Evolutionary conservation across 2,888 invertebrate genomes (phyloP).

Genomic region (Drosophila birchii): DNA sequence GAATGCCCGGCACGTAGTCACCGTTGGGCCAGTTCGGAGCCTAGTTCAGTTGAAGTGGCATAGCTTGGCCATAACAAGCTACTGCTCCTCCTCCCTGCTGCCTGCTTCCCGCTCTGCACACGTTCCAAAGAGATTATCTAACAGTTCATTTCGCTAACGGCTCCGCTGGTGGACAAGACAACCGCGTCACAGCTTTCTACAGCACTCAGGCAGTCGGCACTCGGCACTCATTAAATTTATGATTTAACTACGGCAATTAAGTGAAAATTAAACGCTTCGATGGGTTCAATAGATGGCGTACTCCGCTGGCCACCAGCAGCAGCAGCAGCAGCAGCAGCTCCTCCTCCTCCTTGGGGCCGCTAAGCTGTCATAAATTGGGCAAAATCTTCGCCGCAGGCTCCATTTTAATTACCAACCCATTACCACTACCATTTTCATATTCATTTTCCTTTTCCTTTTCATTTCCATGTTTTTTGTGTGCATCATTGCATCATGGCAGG

Average conservation of each 20-base stretch:
- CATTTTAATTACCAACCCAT: neutral
- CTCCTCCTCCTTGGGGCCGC: neutral
- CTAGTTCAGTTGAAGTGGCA: conserved; percentile 27
- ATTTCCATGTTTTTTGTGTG: too few relatives aligned
- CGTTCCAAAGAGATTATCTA: conserved; percentile 66
- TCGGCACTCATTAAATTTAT: conserved; percentile 65
- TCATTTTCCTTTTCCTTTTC: conserved; percentile 2
- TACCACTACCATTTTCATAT: neutral
- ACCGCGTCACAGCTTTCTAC: conserved; percentile 58
- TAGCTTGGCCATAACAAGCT: conserved; percentile 61
- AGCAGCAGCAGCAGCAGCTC: neutral
- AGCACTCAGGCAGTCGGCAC: neutral
- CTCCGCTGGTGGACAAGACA: conserved; percentile 49
- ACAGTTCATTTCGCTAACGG: conserved; percentile 75
- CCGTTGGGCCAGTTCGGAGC: conserved; percentile 22
- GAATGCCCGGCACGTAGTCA: conserved; percentile 65
- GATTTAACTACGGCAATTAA: conserved; percentile 74
- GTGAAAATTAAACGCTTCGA: conserved; percentile 75
- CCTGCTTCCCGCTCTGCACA: conserved; percentile 4
- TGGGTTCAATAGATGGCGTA: conserved; percentile 43
- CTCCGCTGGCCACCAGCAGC: neutral
- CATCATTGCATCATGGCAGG: conserved; percentile 17
- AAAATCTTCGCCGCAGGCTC: conserved; percentile 22
- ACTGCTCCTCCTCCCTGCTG: neutral
- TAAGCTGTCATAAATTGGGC: conserved; percentile 19